Evolutionary conservation across 2,113 vertebrate genomes (phyloP), one percentile per base, ranked within the genome.

Genomic region (Chamaea fasciata): DNA sequence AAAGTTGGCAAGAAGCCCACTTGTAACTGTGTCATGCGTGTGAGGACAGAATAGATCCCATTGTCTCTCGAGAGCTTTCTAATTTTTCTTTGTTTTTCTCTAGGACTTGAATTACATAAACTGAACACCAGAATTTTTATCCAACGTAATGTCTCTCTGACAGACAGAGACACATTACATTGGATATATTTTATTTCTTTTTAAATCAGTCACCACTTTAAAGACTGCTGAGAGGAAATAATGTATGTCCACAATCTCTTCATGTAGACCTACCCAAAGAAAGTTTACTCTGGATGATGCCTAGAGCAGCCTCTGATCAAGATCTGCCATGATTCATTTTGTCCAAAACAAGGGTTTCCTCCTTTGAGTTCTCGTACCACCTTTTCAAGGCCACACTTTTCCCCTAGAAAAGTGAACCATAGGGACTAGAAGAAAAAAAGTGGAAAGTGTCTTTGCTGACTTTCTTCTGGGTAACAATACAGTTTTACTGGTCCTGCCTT

Each of bases 21-120:
- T 92, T 75, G 39, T 95, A 94, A 90, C 60, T 75, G 84, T 90
- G 65, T 76, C 65, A 35, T 73, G 31, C 49, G 57, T 90, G 35
- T 87, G 73, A 92, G 62, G 88, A 84, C 80, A 94, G 88, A 96
- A 93, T 49, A 78, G 73, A 96, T 20, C 31, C 80, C 86, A 89
- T 87, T 93, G 90, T 94, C 73, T 82, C 85, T 88, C 59, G 47
- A 87, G 73, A 87, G 64, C n/a, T 78, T 89, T 96, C 83, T 46
- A 81, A 60, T 71, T 93, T 96, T 93, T 37, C 37, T 90, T 81
- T 92, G 47, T 93, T 94, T 28, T 94, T 90, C 47, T 89, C 83
- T 78, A 74, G 68, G 37, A 94, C 56, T 28, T 53, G 37, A 88
- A 90, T 81, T 92, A 74, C 49, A 35, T 75, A 90, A 94, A 64